Conservation (phyloP, 2,888 invertebrate genomes). For the Acronicta alni region DNA sequence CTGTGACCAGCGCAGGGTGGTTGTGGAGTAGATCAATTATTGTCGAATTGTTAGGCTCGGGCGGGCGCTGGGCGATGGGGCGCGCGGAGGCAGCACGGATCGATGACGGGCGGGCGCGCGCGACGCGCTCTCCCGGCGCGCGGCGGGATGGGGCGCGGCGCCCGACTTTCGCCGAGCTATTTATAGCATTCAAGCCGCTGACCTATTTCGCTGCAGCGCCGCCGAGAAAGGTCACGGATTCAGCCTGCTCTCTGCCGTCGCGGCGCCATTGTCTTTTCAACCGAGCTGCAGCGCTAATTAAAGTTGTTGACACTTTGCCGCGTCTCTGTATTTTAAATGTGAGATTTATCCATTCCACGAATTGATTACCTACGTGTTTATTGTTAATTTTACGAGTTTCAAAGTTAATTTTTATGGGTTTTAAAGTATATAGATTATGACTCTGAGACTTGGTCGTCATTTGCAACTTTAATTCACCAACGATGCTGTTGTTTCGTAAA, state of each 20-base stretch:
- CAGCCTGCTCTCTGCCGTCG: slow-evolving; percentile 83
- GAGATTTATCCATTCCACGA: slow-evolving; percentile 59
- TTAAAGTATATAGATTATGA: slow-evolving; percentile 3
- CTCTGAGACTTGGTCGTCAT: slow-evolving; percentile 5
- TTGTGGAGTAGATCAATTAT: slow-evolving; percentile 65
- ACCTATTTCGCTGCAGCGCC: slow-evolving; percentile 88
- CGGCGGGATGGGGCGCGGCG: slow-evolving; percentile 82
- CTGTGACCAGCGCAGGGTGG: slow-evolving; percentile 36
- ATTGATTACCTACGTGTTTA: slow-evolving; percentile 55
- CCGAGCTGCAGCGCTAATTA: slow-evolving; percentile 87
- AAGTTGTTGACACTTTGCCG: slow-evolving; percentile 85
- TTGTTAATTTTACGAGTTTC: slow-evolving; percentile 27
- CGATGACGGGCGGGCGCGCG: slow-evolving; percentile 51
- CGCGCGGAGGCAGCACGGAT: slow-evolving; percentile 54
- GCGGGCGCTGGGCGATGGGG: slow-evolving; percentile 54
- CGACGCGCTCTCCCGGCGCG: slow-evolving; percentile 72
- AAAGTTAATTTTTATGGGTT: not conserved
- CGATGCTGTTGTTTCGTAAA: slow-evolving; percentile 17
- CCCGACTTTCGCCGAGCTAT: slow-evolving; percentile 89
- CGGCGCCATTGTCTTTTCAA: slow-evolving; percentile 86
- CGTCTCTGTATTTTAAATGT: slow-evolving; percentile 68
- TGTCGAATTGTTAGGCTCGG: slow-evolving; percentile 60
- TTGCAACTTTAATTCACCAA: slow-evolving; percentile 7
- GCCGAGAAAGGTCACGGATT: slow-evolving; percentile 88
- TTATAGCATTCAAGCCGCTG: slow-evolving; percentile 89